Percentiles rank a stretch among this genome's conserved stretches.
Evolutionary conservation across 2,888 invertebrate species (phyloP).

Genomic region (Macaria notata): DNA sequence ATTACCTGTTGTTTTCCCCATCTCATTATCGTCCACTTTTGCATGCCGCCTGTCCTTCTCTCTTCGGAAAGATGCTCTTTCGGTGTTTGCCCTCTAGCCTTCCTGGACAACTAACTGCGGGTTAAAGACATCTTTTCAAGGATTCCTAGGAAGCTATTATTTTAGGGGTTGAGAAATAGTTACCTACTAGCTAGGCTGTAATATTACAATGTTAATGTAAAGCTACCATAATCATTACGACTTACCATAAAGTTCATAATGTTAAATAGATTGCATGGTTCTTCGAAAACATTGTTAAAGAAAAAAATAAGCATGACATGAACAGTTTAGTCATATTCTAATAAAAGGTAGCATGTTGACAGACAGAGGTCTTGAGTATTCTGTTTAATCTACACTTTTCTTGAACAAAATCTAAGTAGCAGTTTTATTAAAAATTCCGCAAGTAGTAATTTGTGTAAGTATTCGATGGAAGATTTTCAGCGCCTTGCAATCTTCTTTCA

Average conservation of each 20-base stretch:
- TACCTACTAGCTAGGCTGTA: no score
- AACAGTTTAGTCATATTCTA: constrained; percentile 7
- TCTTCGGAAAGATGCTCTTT: constrained; percentile 47
- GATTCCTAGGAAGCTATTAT: constrained; percentile 15
- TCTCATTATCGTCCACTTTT: constrained; percentile 68
- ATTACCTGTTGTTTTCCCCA: constrained; percentile 54
- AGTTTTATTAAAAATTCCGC: no score
- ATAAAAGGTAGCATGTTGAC: constrained; percentile 48
- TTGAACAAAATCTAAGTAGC: no score
- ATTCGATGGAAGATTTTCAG: constrained; percentile 16
- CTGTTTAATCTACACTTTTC: constrained; percentile 9
- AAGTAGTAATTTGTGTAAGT: constrained; percentile 11
- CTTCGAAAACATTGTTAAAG: constrained; percentile 29
- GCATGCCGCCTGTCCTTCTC: constrained; percentile 69
- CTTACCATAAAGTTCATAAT: constrained; percentile 32
- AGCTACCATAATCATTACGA: constrained; percentile 31
- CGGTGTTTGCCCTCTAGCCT: constrained; percentile 18
- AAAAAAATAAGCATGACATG: constrained; percentile 25
- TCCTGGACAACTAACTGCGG: constrained; percentile 1
- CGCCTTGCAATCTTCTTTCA: constrained; percentile 19
- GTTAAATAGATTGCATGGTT: constrained; percentile 45
- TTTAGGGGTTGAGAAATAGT: constrained; percentile 5
- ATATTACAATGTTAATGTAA: constrained; percentile 11
- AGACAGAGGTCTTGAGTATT: constrained; percentile 30
- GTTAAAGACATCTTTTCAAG: constrained; percentile 30